Conservation (phyloP, 2,113 vertebrate genomes). For the Xiphophorus couchianus region DNA sequence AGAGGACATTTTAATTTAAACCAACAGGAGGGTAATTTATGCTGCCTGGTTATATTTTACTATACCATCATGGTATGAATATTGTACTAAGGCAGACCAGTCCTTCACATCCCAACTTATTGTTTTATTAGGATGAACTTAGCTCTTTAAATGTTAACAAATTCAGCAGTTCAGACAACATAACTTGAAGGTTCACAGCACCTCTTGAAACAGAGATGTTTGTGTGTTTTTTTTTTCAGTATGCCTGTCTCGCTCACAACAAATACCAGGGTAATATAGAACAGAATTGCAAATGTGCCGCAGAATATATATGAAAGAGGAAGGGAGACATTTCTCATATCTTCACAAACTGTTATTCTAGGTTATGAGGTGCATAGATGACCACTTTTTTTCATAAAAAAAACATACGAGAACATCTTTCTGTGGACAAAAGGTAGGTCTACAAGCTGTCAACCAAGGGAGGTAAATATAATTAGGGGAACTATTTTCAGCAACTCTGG, state of each 20-base stretch:
- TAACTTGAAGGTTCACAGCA: background rate
- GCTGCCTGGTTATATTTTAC: background rate
- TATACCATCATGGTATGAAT: background rate
- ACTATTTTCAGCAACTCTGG: constrained; percentile 25
- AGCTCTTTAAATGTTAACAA: background rate
- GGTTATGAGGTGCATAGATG: constrained; percentile 33
- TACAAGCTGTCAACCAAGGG: constrained; percentile 43
- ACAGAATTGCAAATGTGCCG: background rate
- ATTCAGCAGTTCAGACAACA: constrained; percentile 1
- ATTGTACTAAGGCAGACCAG: background rate
- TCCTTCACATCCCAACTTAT: background rate
- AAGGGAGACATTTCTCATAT: constrained; percentile 8
- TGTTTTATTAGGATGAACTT: background rate
- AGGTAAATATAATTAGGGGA: constrained; percentile 31
- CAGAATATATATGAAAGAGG: background rate
- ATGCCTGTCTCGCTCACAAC: background rate
- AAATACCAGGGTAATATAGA: constrained; percentile 5
- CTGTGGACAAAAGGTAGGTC: constrained; percentile 27
- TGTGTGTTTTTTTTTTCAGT: background rate
- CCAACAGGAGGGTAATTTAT: background rate
- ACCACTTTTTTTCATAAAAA: constrained; percentile 47
- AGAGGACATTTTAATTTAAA: background rate
- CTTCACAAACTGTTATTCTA: constrained; percentile 16
- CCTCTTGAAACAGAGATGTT: background rate
- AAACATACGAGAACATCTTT: constrained; percentile 25